Evolutionary conservation across 2,888 invertebrate species (phyloP), one percentile per base, ranked within the genome.

Genomic region (Lordiphosa fenestrarum): DNA sequence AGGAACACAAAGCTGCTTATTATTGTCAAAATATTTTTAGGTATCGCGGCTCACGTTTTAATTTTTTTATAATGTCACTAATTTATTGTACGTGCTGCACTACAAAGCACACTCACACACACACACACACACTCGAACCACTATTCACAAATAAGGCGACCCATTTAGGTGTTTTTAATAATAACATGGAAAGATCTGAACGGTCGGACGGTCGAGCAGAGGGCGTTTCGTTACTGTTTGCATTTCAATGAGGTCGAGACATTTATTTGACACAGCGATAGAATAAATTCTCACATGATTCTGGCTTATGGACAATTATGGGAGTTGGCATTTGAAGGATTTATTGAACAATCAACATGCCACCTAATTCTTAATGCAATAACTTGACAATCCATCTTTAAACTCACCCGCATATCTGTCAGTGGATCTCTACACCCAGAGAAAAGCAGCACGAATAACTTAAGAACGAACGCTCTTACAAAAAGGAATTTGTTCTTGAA

Each of bases 41-140:
- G 49, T 65, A 53, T 67, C 19, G 66, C 56, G 62, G 80, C 80
- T 80, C 77, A 77, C 77, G 77, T 80, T 77, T 77, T 77, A 83
- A 77, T 83, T 82, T 77, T 82, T 71, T 69, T 83, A 77, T 77
- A 77, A 77, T 77, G 73, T 80, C 76, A 80, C 77, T 77, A 77
- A 77, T 77, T 77, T 77, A 77, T 80, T 76, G 83, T 77, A 77
- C 77, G 77, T 77, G 77, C 73, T 80, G 77, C 83, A 80, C 76
- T 67, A 77, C 81, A 77, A 73, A 76, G 50, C 70, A 30, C 30
- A 25, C 25, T 80, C 68, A 39, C 52, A 46, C 19, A 25, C 25
- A 75, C 68, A 39, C 52, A 46, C 19, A 50, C 42, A 25, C 47
- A 47, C 36, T 12, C 50, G 55, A 53, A 25, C 53, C 47, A 51